Evolutionary conservation across 2,888 invertebrate species (phyloP).

Genomic region (Erebia palarica): DNA sequence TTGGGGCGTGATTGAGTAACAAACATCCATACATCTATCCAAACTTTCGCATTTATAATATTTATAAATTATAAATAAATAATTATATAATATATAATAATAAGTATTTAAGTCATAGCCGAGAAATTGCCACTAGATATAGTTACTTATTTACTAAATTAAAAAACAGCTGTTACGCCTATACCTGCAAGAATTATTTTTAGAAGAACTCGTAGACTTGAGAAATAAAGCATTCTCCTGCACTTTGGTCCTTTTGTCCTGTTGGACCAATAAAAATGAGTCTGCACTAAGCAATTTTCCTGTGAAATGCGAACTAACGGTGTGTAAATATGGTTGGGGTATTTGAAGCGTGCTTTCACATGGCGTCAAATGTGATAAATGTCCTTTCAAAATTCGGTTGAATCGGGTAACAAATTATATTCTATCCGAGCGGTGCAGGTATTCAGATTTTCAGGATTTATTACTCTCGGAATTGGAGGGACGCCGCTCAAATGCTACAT

Average conservation of each 20-base stretch:
- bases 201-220: neutral
- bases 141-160: neutral
- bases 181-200: neutral
- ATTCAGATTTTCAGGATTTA: conserved; percentile 54
- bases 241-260: no score
- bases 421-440: conserved; percentile 47
- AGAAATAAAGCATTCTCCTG: no score
- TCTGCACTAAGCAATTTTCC: conserved; percentile 18
- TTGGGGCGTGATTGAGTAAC: no score
- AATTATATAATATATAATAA: no score
- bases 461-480: conserved; percentile 50
- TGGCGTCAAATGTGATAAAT: conserved; percentile 44
- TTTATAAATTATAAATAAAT: no score
- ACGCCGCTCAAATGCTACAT: conserved; percentile 42
- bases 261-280: no score
- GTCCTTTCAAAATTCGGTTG: conserved; percentile 41
- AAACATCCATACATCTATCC: no score
- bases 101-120: neutral
- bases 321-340: conserved; percentile 35
- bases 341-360: conserved; percentile 42
- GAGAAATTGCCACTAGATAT: conserved; percentile 7
- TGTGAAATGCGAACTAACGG: conserved; percentile 27
- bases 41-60: no score
- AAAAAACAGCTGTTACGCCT: neutral
- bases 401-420: conserved; percentile 47